Conservation (phyloP, 2,113 vertebrate species). For the Platichthys flesus region DNA sequence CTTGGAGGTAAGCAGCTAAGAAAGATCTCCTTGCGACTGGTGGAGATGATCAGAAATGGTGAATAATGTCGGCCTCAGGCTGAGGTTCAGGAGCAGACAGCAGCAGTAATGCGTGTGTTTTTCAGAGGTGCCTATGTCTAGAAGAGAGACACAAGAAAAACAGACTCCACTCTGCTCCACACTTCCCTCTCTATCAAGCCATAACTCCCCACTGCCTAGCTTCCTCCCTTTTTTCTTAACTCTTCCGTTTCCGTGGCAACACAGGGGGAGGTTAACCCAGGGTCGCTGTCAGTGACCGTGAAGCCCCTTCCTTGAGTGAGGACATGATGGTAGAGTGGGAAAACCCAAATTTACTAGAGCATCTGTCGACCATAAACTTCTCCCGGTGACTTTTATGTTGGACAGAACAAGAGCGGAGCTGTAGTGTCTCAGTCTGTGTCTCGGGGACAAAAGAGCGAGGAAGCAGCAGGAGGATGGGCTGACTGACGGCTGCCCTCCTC, state of each 20-base stretch:
- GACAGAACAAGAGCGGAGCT: slow-evolving; percentile 72
- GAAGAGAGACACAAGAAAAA: slow-evolving; percentile 30
- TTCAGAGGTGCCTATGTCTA: too few species aligned
- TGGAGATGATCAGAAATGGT: slow-evolving; percentile 36
- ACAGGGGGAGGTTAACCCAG: slow-evolving; percentile 72
- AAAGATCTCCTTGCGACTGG: slow-evolving; percentile 14
- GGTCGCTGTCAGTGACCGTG: slow-evolving; percentile 70
- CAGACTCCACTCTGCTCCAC: slow-evolving; percentile 41
- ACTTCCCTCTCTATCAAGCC: slow-evolving; percentile 50
- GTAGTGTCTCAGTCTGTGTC: slow-evolving; percentile 50
- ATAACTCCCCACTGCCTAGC: slow-evolving; percentile 69
- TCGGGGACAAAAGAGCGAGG: slow-evolving; percentile 66
- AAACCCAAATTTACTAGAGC: slow-evolving; percentile 70
- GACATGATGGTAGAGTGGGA: slow-evolving; percentile 44
- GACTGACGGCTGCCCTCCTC: slow-evolving; percentile 55
- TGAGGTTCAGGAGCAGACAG: slow-evolving; percentile 13
- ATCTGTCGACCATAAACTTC: slow-evolving; percentile 84
- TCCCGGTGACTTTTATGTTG: slow-evolving; percentile 78
- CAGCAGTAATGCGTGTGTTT: neutral
- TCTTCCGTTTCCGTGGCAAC: slow-evolving; percentile 77
- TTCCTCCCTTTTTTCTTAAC: slow-evolving; percentile 74
- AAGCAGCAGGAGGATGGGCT: slow-evolving; percentile 67
- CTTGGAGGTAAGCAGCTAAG: slow-evolving; percentile 48
- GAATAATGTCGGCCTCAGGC: slow-evolving; percentile 25
- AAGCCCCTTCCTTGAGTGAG: slow-evolving; percentile 61